Base-by-base conservation (phyloP, 2,797 vertebrate species). In the Halcyon badia region DNA sequence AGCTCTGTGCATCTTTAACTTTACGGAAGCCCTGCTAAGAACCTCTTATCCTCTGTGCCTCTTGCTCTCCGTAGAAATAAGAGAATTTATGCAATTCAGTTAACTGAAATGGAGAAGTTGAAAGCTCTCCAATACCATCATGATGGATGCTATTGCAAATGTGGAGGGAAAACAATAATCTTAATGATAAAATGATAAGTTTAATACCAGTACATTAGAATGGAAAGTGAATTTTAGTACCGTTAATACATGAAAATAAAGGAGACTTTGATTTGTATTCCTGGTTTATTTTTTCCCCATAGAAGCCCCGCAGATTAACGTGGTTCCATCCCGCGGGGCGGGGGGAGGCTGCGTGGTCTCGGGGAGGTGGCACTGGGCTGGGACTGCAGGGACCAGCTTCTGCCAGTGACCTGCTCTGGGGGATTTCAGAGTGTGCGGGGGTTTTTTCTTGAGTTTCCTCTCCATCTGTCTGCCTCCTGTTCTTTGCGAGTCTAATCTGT, bases 131-230 rank as follows among this genome's bases (percentile, higher is more conserved):
- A 89, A 16, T 76, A 62, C 25, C 75, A 33, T 82, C 41, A 41
- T 92, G 89, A 95, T 92, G 92, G 76, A 94, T 95, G 57, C 49
- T 90, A 20, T 93, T 93, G 71, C 86, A 92, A 85, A 88, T 77
- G 56, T 56, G 56, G 70, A 87, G 77, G 81, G 77, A 90, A 94
- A 96, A 97, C 82, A 96, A 73, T 91, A 85, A 96, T 94, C 68
- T 75, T 87, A 89, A 92, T 92, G 78, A 90, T 89, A 75, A 94
- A 95, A 90, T 94, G 35, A 57, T 82, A 89, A 83, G 75, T 93
- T 96, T 94, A 82, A 91, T 88, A 78, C 11, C 62, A 77, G 56
- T 89, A 57, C 7, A 19, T 95, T 65, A 77, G 77, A 79, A 80
- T 19, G 25, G 56, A 68, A 83, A 93, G 79, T 58, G 72, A 87